phyloP scores from a whole-genome alignment of 2,888 invertebrate species.

The Trachelus stipa region DNA sequence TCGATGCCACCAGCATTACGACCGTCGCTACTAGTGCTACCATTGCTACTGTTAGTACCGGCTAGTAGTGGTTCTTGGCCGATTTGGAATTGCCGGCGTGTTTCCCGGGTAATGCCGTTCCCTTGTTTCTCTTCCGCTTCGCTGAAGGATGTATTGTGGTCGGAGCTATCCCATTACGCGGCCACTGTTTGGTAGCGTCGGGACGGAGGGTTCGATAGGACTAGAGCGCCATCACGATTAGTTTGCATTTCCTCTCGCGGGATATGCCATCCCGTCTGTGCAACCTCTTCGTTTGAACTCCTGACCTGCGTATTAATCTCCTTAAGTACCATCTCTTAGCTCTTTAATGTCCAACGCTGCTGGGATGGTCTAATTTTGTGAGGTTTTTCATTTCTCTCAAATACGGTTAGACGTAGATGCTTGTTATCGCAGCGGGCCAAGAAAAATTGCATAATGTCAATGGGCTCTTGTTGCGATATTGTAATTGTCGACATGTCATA shows the following conservation, averaged over 20 bases:
- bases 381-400: too few relatives aligned
- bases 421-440: too few relatives aligned
- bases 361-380: too few relatives aligned
- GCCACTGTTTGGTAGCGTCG: slow-evolving; percentile 49
- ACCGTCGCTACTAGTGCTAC: too few relatives aligned
- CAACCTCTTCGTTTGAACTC: too few relatives aligned
- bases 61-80: slow-evolving; percentile 40
- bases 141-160: slow-evolving; percentile 62
- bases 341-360: too few relatives aligned
- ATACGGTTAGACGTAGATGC: too few relatives aligned
- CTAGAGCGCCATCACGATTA: slow-evolving; percentile 39
- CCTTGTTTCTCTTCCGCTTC: slow-evolving; percentile 63
- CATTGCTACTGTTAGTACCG: background rate
- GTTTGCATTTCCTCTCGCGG: slow-evolving; percentile 42
- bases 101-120: slow-evolving; percentile 60
- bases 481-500: too few relatives aligned
- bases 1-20: background rate
- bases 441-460: too few relatives aligned
- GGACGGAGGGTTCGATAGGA: slow-evolving; percentile 14
- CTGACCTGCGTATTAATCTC: too few relatives aligned
- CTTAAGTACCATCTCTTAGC: too few relatives aligned
- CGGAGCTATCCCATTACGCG: slow-evolving; percentile 55
- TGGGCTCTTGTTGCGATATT: too few relatives aligned
- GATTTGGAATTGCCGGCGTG: slow-evolving; percentile 46
- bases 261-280: background rate